Percentiles rank a stretch among this genome's conserved stretches.
phyloP scores from a whole-genome alignment of 2,888 invertebrate species.

The Tuta absoluta region DNA sequence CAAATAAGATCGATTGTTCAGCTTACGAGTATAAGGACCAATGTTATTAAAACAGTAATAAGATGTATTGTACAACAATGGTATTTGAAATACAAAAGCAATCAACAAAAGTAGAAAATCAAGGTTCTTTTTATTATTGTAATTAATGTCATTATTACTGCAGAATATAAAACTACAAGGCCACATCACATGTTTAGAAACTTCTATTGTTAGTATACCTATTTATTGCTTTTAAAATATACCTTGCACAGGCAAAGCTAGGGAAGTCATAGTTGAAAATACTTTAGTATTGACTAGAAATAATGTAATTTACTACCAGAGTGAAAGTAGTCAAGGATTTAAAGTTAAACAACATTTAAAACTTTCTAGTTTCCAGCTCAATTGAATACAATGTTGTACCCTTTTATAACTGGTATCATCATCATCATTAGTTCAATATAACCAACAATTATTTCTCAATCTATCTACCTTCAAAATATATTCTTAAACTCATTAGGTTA shows the following conservation, averaged over 20 bases:
- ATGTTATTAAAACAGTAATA: neutral
- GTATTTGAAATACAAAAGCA: neutral
- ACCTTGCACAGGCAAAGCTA: conserved; percentile 30
- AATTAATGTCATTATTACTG: neutral
- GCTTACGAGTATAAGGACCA: neutral
- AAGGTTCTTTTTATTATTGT: neutral
- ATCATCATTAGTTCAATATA: conserved; percentile 7
- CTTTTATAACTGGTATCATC: neutral
- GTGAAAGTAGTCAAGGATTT: neutral
- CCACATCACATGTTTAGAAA: conserved; percentile 46
- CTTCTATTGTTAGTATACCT: conserved; percentile 41
- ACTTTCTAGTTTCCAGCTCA: neutral
- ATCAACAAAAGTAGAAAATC: neutral
- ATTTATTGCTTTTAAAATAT: conserved; percentile 54
- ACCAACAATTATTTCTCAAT: conserved; percentile 13
- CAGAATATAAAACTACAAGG: conserved; percentile 47
- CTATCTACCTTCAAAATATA: neutral
- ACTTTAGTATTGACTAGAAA: conserved; percentile 21
- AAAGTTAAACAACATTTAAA: neutral
- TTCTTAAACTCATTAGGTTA: neutral
- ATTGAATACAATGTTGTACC: neutral
- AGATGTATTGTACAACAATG: neutral
- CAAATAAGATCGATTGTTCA: neutral
- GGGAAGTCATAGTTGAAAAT: conserved; percentile 14
- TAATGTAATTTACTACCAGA: conserved; percentile 1